phyloP scores from a whole-genome alignment of 1,140 invertebrate genomes.

The Hyles euphorbiae region DNA sequence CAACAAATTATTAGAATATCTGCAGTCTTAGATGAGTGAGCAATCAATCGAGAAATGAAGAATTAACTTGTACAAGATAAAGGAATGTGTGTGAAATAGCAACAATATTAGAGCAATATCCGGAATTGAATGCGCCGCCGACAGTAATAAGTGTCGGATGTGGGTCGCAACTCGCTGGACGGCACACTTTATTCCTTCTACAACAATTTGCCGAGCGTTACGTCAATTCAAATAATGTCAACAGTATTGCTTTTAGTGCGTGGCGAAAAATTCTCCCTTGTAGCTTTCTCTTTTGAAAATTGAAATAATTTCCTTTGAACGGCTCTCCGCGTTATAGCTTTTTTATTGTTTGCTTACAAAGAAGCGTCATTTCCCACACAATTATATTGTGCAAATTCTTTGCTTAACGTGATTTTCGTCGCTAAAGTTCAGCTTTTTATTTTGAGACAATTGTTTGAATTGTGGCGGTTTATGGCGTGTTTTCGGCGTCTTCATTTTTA shows the following conservation, averaged over 20 bases:
- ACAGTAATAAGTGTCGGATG: slow-evolving; percentile 5
- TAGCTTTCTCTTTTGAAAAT: slow-evolving; percentile 13
- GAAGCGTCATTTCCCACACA: slow-evolving; percentile 13
- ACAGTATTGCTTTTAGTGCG: slow-evolving; percentile 12
- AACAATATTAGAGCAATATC: slow-evolving; percentile 1
- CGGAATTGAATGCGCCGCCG: slow-evolving; percentile 5
- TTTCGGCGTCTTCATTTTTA: too few species aligned
- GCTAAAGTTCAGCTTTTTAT: too few species aligned
- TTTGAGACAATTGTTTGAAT: too few species aligned
- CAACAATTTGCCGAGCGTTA: slow-evolving; percentile 10
- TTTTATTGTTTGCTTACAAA: slow-evolving; percentile 19
- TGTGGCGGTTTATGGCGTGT: too few species aligned
- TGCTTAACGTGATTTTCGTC: too few species aligned
- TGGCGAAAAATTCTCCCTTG: slow-evolving; percentile 6
- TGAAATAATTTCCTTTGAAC: slow-evolving; percentile 10
- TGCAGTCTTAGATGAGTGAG: too few species aligned
- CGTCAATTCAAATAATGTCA: slow-evolving; percentile 11
- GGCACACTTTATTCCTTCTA: not conserved
- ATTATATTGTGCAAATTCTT: too few species aligned
- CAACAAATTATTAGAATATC: too few species aligned
- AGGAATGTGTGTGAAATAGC: not conserved
- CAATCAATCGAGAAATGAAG: too few species aligned
- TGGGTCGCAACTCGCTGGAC: not conserved
- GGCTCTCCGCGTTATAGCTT: slow-evolving; percentile 6
- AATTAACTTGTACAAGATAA: not conserved